These are phyloP conservation scores for Hyposmocoma kahamanoa DNA, from an alignment of 1,140 invertebrate genomes.

Conservation along the genomic window DNA sequence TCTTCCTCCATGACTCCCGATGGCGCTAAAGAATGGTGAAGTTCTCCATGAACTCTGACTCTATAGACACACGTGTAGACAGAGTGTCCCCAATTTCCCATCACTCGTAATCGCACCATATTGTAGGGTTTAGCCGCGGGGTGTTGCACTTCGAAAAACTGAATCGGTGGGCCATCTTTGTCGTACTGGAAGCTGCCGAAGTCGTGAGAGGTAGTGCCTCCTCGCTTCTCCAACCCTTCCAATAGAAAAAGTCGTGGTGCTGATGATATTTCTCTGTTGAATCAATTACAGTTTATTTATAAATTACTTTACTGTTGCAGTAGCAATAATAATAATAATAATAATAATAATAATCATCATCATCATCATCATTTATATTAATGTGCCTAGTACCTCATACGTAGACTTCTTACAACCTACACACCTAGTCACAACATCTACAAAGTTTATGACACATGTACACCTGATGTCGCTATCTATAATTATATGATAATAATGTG, in stretches of 20 bases:
- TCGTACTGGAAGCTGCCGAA: constrained; percentile 60
- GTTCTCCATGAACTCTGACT: constrained; percentile 50
- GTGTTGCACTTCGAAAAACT: constrained; percentile 49
- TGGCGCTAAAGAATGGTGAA: constrained; percentile 27
- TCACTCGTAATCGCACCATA: constrained; percentile 39
- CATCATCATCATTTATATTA: too few species aligned
- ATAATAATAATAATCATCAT: too few species aligned
- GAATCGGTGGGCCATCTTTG: constrained; percentile 49
- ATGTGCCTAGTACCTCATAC: too few species aligned
- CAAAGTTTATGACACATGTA: too few species aligned
- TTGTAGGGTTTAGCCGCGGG: constrained; percentile 35
- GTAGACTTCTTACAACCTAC: too few species aligned
- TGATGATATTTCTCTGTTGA: constrained; percentile 60
- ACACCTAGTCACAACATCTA: too few species aligned
- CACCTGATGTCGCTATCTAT: too few species aligned
- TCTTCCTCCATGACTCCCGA: constrained; percentile 19
- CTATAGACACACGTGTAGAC: constrained; percentile 61
- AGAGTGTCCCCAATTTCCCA: constrained; percentile 55
- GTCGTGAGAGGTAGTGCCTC: constrained; percentile 43
- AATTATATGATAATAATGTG: too few species aligned
- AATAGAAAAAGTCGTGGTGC: constrained; percentile 54
- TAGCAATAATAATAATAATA: too few species aligned
- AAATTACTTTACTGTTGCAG: too few species aligned
- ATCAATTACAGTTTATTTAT: not conserved
- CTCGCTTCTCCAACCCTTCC: constrained; percentile 42